These are phyloP conservation scores for Coptodon bakossiorum DNA, from an alignment of 2,113 vertebrate species.

Conservation along the genomic window DNA sequence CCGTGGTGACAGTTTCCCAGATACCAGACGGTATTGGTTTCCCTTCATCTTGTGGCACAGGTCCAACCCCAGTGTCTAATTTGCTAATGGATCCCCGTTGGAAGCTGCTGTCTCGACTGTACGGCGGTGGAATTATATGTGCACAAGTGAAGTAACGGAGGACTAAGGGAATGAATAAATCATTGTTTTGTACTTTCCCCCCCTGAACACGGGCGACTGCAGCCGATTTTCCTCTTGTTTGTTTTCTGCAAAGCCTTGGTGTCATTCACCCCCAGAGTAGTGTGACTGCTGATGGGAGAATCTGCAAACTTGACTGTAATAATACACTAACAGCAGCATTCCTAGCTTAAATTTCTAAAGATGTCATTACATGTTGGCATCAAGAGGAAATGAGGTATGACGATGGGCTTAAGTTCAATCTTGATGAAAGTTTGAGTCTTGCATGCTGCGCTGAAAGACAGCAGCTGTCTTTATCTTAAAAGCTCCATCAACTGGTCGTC, in stretches of 20 bases:
- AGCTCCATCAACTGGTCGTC: neutral
- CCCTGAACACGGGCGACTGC: neutral
- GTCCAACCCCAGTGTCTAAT: constrained; percentile 64
- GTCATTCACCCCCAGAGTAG: constrained; percentile 22
- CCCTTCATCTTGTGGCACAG: constrained; percentile 58
- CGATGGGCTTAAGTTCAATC: neutral
- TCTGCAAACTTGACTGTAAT: neutral
- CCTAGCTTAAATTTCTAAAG: neutral
- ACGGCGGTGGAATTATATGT: constrained; percentile 61
- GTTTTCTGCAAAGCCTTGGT: neutral
- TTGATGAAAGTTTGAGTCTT: neutral
- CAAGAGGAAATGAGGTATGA: neutral
- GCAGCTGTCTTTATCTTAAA: neutral
- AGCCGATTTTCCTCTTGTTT: neutral
- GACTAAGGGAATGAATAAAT: constrained; percentile 68
- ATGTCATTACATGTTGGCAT: neutral
- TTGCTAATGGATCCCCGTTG: constrained; percentile 73
- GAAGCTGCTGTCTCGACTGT: constrained; percentile 45
- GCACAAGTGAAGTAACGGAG: constrained; percentile 60
- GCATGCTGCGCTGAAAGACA: neutral
- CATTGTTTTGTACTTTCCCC: constrained; percentile 50
- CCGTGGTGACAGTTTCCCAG: constrained; percentile 62
- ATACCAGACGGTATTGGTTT: constrained; percentile 63
- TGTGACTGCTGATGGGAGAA: neutral
- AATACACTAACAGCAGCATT: neutral